Conservation (phyloP, 2,113 vertebrate genomes). For the Gymnarchus niloticus region DNA sequence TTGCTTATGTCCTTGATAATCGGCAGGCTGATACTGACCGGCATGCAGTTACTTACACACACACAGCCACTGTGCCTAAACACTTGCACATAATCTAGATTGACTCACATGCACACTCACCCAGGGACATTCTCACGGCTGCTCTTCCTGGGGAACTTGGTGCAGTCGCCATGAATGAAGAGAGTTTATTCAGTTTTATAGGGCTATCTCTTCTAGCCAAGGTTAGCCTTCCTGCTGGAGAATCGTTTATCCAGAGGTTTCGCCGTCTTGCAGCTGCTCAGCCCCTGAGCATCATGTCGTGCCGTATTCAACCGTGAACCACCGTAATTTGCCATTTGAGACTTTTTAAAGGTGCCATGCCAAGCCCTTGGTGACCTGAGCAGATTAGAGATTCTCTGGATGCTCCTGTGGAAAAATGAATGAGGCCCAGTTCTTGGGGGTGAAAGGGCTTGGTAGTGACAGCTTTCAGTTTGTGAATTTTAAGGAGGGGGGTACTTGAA, state of each 20-base stretch:
- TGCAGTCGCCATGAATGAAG: not conserved
- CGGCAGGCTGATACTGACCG: conserved; percentile 13
- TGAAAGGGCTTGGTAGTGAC: not conserved
- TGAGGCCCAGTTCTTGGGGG: not conserved
- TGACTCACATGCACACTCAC: not conserved
- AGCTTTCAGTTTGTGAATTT: too few relatives aligned
- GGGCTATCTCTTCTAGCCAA: not conserved
- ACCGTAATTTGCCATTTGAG: too few relatives aligned
- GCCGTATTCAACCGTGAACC: too few relatives aligned
- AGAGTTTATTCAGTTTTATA: not conserved
- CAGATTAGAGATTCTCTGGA: not conserved
- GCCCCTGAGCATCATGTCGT: too few relatives aligned
- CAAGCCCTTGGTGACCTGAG: not conserved
- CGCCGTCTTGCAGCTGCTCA: too few relatives aligned
- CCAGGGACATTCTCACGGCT: not conserved
- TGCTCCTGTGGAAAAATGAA: not conserved
- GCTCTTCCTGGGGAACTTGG: not conserved
- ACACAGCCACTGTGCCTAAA: not conserved
- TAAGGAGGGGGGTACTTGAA: too few relatives aligned
- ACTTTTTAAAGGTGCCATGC: not conserved
- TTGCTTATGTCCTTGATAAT: conserved; percentile 15
- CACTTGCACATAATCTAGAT: not conserved
- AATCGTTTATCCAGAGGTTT: too few relatives aligned
- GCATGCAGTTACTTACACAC: not conserved
- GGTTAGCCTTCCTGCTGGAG: too few relatives aligned